Conservation (phyloP, 2,113 vertebrate genomes). For the Malurus cyaneus region DNA sequence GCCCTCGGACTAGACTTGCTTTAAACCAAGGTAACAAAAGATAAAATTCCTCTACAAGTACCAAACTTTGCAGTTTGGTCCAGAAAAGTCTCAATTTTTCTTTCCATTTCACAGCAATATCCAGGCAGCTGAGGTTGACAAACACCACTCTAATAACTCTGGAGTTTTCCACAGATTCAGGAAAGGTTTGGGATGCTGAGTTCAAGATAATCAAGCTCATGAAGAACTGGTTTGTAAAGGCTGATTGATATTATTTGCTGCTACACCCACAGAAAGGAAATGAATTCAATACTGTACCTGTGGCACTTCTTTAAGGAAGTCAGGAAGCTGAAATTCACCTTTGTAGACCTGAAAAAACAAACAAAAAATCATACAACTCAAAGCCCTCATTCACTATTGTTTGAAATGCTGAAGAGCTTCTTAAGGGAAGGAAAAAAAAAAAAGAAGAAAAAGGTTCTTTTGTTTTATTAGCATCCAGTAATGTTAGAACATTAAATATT, state of each 20-base stretch:
- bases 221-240: background rate
- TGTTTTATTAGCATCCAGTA: background rate
- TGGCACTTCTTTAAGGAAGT: constrained; percentile 93
- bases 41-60: background rate
- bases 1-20: background rate
- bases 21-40: background rate
- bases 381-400: background rate
- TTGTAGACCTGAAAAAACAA: constrained; percentile 87
- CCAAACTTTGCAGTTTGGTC: background rate
- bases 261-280: background rate
- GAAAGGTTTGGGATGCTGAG: background rate
- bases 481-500: background rate
- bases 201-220: background rate
- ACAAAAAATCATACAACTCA: background rate
- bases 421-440: background rate
- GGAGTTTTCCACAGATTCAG: background rate
- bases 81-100: background rate
- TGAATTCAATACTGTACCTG: constrained; percentile 81
- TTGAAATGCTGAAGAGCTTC: background rate
- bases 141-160: background rate
- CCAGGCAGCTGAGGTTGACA: background rate
- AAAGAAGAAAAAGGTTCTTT: background rate
- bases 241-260: background rate
- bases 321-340: constrained; percentile 98
- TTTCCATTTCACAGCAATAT: background rate